A percentile compares a stretch with the other conserved stretches of the same genome.
Evolutionary conservation across 2,888 invertebrate genomes (phyloP).

Genomic region (Eristalis intricaria): DNA sequence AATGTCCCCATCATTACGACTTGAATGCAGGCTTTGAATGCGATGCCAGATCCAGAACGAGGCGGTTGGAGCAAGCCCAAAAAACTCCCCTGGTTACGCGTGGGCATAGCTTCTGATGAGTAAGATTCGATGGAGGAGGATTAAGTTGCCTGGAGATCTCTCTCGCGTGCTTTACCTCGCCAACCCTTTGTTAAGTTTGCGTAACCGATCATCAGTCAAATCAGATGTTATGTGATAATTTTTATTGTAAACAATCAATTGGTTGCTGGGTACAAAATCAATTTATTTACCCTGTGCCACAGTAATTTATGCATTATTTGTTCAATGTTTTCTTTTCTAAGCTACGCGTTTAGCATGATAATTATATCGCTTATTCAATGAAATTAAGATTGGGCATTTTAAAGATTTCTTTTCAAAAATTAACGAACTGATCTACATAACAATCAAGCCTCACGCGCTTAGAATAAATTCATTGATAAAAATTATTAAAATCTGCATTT

Average conservation of each 20-base stretch:
- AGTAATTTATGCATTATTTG: background rate
- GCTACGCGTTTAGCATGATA: background rate
- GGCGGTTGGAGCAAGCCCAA: too few relatives aligned
- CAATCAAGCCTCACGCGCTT: conserved; percentile 40
- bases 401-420: background rate
- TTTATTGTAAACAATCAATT: background rate
- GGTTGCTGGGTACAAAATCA: background rate
- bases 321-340: background rate
- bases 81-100: too few relatives aligned
- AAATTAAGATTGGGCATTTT: background rate
- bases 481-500: conserved; percentile 55
- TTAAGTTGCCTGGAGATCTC: too few relatives aligned
- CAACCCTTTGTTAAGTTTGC: background rate
- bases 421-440: conserved; percentile 48
- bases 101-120: too few relatives aligned
- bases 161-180: too few relatives aligned
- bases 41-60: too few relatives aligned
- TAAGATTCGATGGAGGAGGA: too few relatives aligned
- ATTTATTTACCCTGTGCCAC: background rate
- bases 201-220: background rate
- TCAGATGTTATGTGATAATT: background rate
- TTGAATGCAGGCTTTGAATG: too few relatives aligned
- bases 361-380: background rate
- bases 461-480: conserved; percentile 69
- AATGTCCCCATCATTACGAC: too few relatives aligned